phyloP scores from a whole-genome alignment of 1,140 invertebrate genomes.

The Zophobas morio region DNA sequence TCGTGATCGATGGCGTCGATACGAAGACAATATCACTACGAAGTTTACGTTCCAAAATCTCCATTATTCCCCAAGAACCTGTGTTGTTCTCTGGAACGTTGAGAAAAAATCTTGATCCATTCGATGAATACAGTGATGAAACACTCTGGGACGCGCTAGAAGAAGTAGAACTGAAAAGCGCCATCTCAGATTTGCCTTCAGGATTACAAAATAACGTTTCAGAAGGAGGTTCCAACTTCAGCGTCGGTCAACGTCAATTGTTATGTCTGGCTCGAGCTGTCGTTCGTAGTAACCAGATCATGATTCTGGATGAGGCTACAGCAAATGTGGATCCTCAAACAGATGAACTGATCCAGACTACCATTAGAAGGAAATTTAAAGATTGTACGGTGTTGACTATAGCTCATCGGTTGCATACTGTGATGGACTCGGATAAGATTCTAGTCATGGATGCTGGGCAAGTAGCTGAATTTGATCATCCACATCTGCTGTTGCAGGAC shows the following conservation, averaged over 20 bases:
- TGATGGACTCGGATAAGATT: constrained; percentile 75
- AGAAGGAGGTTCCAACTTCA: constrained; percentile 72
- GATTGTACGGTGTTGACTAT: constrained; percentile 87
- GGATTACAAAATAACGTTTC: constrained; percentile 68
- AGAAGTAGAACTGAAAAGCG: constrained; percentile 79
- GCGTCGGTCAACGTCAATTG: constrained; percentile 71
- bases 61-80: constrained; percentile 88
- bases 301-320: constrained; percentile 61
- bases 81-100: constrained; percentile 86
- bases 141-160: constrained; percentile 86
- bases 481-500: constrained; percentile 58
- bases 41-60: constrained; percentile 79
- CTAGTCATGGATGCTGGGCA: constrained; percentile 62
- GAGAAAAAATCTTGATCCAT: constrained; percentile 70
- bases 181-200: constrained; percentile 61
- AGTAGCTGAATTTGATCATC: constrained; percentile 62
- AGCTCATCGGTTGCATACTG: constrained; percentile 85
- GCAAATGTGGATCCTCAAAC: constrained; percentile 64
- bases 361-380: constrained; percentile 74
- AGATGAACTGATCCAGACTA: constrained; percentile 73
- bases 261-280: constrained; percentile 75
- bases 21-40: constrained; percentile 75
- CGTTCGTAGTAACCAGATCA: constrained; percentile 62
- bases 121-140: constrained; percentile 74
- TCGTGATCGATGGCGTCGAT: constrained; percentile 65